Base-by-base conservation (phyloP, 2,113 vertebrate species). In the Geococcyx californianus region DNA sequence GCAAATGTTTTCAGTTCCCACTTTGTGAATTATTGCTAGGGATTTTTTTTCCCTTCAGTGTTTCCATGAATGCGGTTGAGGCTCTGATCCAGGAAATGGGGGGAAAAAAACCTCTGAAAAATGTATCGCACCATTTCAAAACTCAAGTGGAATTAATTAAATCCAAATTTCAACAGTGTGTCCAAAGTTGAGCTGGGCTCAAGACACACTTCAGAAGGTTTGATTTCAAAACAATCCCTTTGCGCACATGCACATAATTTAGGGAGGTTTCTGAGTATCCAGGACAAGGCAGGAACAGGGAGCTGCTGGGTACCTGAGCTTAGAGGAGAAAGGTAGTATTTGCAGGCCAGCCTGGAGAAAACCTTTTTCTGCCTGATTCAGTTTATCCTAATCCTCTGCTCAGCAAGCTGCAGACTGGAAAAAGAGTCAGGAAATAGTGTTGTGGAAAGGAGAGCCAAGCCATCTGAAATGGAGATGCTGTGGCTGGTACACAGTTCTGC, bases 131-230 rank as follows among this genome's bases (percentile, higher is more conserved):
- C 93, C 64, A 91, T 95, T 97, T 97, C 91, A 95, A 94, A 97
- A 96, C 72, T 94, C 92, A 94, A 96, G 96, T 96, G 96, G 95
- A 97, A 97, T 96, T 97, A 97, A 98, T 98, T 96, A 97, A 97
- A 97, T 97, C 97, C 97, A 97, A 98, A 96, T 96, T 97, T 97
- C 96, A 96, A 84, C 89, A 93, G 94, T 95, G 94, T 64, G 77
- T 95, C 96, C 93, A 94, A 96, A 96, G 86, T 73, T 95, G 97
- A 97, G 97, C 91, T 47, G 62, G 13, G 52, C 95, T 97, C 97
- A 94, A 96, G 95, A 95, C 79, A 91, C 88, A 93, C 93, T 97
- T 94, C 93, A 91, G 94, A 96, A 92, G 95, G 84, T 45, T 93
- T 92, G 92, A 97, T 97, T 97, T 97, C 93, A 88, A 94, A 97